Evolutionary conservation across 2,113 vertebrate species (phyloP).

Genomic region (Hippocampus barbouri): DNA sequence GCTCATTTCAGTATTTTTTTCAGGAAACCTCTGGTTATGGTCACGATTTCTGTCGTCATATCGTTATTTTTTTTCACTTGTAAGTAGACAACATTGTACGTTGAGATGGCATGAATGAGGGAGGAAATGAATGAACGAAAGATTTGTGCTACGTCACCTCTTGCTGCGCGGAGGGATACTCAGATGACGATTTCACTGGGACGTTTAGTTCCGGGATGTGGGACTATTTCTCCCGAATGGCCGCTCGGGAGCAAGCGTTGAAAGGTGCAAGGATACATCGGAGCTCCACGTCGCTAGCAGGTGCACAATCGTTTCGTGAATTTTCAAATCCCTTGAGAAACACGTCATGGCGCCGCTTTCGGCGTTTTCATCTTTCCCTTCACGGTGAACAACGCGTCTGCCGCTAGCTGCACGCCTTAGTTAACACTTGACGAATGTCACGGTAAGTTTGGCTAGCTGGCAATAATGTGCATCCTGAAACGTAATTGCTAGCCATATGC

Average conservation of each 20-base stretch:
- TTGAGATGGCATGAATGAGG: conserved; percentile 5
- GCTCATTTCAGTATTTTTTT: no score
- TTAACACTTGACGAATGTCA: conserved; percentile 32
- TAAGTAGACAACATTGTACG: background rate
- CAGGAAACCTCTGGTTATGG: background rate
- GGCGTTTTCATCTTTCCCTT: background rate
- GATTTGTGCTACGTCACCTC: conserved; percentile 48
- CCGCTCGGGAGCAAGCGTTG: conserved; percentile 1
- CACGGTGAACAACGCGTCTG: background rate
- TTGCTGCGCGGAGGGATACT: conserved; percentile 58
- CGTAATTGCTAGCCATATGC: conserved; percentile 36
- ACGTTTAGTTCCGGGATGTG: conserved; percentile 58
- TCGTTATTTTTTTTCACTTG: background rate
- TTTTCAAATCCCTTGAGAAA: conserved; percentile 8
- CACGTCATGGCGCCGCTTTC: conserved; percentile 22
- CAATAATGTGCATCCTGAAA: background rate
- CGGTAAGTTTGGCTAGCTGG: conserved; percentile 44
- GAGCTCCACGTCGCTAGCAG: conserved; percentile 48
- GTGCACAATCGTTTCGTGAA: conserved; percentile 45
- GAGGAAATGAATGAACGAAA: conserved; percentile 43
- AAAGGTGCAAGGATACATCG: conserved; percentile 54
- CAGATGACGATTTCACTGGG: background rate
- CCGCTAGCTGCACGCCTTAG: background rate
- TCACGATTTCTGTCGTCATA: background rate
- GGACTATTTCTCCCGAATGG: conserved; percentile 49